These are phyloP conservation scores for Meloidogyne floridensis DNA, from an alignment of 1,140 invertebrate species.

Conservation along the genomic window DNA sequence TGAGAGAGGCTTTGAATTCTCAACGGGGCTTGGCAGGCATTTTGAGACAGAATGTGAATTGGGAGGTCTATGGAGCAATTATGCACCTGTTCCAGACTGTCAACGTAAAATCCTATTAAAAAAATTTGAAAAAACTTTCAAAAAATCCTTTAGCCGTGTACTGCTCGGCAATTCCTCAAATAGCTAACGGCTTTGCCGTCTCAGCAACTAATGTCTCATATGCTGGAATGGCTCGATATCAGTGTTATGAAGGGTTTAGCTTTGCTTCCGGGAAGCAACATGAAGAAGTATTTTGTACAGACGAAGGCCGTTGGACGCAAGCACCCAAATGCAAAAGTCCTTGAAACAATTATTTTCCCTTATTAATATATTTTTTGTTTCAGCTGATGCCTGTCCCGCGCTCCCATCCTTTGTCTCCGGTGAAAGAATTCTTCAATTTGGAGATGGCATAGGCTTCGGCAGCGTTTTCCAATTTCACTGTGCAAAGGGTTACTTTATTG, in stretches of 20 bases:
- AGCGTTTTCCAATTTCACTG: constrained; percentile 92
- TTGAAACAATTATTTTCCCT: constrained; percentile 10
- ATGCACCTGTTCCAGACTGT: constrained; percentile 83
- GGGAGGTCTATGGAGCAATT: constrained; percentile 86
- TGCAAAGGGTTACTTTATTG: constrained; percentile 84
- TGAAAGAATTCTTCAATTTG: constrained; percentile 84
- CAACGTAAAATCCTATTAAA: constrained; percentile 72
- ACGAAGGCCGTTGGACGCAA: constrained; percentile 58
- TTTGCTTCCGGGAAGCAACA: constrained; percentile 83
- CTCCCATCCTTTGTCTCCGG: constrained; percentile 83
- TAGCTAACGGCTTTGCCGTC: constrained; percentile 93
- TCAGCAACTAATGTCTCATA: constrained; percentile 92
- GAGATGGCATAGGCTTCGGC: constrained; percentile 87
- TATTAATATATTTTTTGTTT: constrained; percentile 24
- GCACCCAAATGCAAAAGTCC: constrained; percentile 58
- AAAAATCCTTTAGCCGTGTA: constrained; percentile 77
- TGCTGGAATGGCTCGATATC: constrained; percentile 85
- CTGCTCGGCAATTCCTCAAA: constrained; percentile 93
- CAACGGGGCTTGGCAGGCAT: constrained; percentile 70
- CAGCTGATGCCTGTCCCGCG: constrained; percentile 77
- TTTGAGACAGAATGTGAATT: constrained; percentile 73
- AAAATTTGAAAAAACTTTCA: neutral
- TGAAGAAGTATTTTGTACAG: constrained; percentile 71
- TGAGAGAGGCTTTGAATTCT: constrained; percentile 89
- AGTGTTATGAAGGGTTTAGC: constrained; percentile 92